Evolutionary conservation across 35 echinoderm and acorn worm species (phyloP), one percentile per base, ranked within the genome.

Genomic region (Heliocidaris erythrogramma): DNA sequence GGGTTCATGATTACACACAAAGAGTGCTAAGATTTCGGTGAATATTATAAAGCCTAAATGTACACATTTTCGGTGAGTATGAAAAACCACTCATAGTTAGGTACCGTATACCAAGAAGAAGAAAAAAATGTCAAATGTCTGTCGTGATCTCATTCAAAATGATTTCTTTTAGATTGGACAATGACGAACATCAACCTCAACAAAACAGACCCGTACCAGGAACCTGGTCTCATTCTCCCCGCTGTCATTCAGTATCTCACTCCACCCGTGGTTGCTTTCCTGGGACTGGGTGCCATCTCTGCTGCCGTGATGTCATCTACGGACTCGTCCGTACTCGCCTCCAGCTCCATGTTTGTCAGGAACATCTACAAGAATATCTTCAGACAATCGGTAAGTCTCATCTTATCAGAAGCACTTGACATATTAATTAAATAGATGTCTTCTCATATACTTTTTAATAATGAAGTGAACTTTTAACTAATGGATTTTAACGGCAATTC

Each of bases 271-370:
- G 93, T 96, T 9, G 92, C 95, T n/a, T 96, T 96, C 88, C 48
- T 96, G 48, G 95, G 93, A 21, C 86, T 96, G 29, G 95, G 95
- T 13, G 95, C 95, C 84, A 90, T 96, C 32, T 96, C 95, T 18
- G 95, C 95, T 12, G 95, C 95, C 47, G 95, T 96, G 71, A 96
- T 96, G 95, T 96, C 93, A 4, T 96, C 95, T 52, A 92, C 91
- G 2, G 91, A 92, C 30, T 92, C 91, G 48, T 92, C 91, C 27
- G 91, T 92, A 0, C 91, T 96, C 5, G 94, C 95, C 4, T 61
- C 95, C 2, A 96, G 95, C 85, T 96, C 95, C 2, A 96, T 96
- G 95, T 96, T 94, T 49, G 85, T 60, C 30, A 47, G 95, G n/a
- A 96, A 96, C 86, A 30, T 96, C 85, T 96, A 96, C 56, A 94